phyloP scores from a whole-genome alignment of 2,888 invertebrate genomes.

The Leptopilina drosophilae region DNA sequence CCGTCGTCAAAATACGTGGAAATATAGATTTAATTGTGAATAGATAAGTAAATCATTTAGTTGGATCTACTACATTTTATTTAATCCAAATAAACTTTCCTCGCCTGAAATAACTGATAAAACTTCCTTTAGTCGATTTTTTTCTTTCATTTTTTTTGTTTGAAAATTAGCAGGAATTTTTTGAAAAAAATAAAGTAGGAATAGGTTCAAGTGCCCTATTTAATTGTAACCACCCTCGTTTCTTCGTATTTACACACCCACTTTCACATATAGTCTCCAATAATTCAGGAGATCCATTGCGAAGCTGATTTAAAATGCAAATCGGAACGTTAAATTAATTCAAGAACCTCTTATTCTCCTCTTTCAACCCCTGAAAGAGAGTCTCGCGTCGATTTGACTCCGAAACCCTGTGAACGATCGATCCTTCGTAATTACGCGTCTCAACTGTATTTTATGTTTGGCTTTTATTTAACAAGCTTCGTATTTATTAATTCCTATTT shows the following conservation, averaged over 20 bases:
- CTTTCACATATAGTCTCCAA: not conserved
- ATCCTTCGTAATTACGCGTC: conserved; percentile 8
- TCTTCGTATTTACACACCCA: not conserved
- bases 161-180: not conserved
- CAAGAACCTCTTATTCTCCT: conserved; percentile 33
- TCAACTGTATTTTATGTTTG: not conserved
- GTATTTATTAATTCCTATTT: not conserved
- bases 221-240: not conserved
- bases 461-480: not conserved
- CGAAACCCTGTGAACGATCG: conserved; percentile 10
- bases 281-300: conserved; percentile 3
- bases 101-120: not conserved
- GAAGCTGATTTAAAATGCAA: conserved; percentile 35
- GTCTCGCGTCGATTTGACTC: not conserved
- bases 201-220: not conserved
- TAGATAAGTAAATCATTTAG: too few species aligned
- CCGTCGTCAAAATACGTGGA: too few species aligned
- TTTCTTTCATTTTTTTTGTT: too few species aligned
- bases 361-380: not conserved
- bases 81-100: too few species aligned
- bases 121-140: not conserved
- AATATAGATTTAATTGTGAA: too few species aligned
- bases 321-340: conserved; percentile 39
- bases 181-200: not conserved
- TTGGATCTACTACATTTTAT: too few species aligned